These are phyloP conservation scores for Misgurnus mizolepis DNA, from an alignment of 2,113 vertebrate species.

Conservation along the genomic window DNA sequence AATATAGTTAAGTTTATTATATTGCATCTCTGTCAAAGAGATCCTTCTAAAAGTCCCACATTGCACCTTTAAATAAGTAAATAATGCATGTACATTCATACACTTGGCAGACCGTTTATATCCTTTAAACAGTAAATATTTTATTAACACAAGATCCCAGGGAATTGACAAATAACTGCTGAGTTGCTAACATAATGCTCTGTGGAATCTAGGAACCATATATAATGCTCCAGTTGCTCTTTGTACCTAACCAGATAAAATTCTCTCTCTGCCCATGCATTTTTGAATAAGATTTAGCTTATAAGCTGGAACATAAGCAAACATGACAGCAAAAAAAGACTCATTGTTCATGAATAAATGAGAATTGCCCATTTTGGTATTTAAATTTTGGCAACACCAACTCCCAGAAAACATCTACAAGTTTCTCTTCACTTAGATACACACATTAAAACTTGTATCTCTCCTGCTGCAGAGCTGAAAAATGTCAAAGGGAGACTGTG, in stretches of 20 bases:
- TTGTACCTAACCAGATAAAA: slow-evolving; percentile 38
- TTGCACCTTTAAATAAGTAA: too few species aligned
- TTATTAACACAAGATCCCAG: too few species aligned
- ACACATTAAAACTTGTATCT: slow-evolving; percentile 64
- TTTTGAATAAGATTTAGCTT: slow-evolving; percentile 42
- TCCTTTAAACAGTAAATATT: too few species aligned
- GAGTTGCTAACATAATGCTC: too few species aligned
- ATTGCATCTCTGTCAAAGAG: too few species aligned
- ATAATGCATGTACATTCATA: too few species aligned
- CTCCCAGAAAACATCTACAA: slow-evolving; percentile 70
- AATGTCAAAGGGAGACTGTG: slow-evolving; percentile 63
- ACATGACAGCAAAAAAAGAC: slow-evolving; percentile 37
- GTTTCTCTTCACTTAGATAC: slow-evolving; percentile 73
- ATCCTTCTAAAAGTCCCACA: too few species aligned
- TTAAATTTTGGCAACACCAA: slow-evolving; percentile 69
- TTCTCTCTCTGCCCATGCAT: slow-evolving; percentile 24
- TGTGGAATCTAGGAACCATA: background rate
- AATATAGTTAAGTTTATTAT: too few species aligned
- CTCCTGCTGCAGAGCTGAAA: slow-evolving; percentile 63
- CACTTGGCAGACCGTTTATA: too few species aligned
- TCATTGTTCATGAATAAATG: slow-evolving; percentile 31
- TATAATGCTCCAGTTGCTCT: slow-evolving; percentile 18
- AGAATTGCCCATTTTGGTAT: slow-evolving; percentile 43
- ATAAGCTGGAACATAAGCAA: slow-evolving; percentile 18
- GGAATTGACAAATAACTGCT: too few species aligned